Percentiles rank a stretch among this genome's conserved stretches.
These are phyloP conservation scores for Lethenteron camtschaticum DNA, from an alignment of 2,113 vertebrate species.

Conservation along the genomic window DNA sequence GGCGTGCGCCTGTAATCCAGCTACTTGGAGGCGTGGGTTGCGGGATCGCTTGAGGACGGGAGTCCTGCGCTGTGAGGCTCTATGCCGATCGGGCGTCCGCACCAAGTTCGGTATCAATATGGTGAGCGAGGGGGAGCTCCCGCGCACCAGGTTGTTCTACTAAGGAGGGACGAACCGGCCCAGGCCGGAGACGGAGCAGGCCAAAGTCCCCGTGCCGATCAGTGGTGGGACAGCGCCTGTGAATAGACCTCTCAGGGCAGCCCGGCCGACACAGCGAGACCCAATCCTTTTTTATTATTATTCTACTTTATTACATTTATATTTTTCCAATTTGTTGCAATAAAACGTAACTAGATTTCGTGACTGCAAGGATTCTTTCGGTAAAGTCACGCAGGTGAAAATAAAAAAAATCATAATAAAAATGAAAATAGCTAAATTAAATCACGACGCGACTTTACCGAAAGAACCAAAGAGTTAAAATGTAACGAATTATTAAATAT, in stretches of 20 bases:
- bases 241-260: background rate
- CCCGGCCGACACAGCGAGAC: background rate
- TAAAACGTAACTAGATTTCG: too few relatives aligned
- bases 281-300: background rate
- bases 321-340: too few relatives aligned
- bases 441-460: too few relatives aligned
- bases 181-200: conserved; percentile 9
- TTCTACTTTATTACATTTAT: too few relatives aligned
- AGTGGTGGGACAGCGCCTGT: conserved; percentile 2
- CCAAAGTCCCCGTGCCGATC: conserved; percentile 1
- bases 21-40: conserved; percentile 26
- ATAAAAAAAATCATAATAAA: too few relatives aligned
- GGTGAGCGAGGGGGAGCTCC: conserved; percentile 16
- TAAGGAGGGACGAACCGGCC: conserved; percentile 29
- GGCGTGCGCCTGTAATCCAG: conserved; percentile 53
- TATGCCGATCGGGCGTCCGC: conserved; percentile 21
- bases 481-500: too few relatives aligned
- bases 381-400: too few relatives aligned
- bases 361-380: too few relatives aligned
- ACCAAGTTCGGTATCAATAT: conserved; percentile 20
- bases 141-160: conserved; percentile 13
- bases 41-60: conserved; percentile 23
- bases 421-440: too few relatives aligned
- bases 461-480: too few relatives aligned
- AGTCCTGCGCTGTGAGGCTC: conserved; percentile 13